Evolutionary conservation across 2,797 vertebrate species (phyloP).

Genomic region (Acanthurus tractus): DNA sequence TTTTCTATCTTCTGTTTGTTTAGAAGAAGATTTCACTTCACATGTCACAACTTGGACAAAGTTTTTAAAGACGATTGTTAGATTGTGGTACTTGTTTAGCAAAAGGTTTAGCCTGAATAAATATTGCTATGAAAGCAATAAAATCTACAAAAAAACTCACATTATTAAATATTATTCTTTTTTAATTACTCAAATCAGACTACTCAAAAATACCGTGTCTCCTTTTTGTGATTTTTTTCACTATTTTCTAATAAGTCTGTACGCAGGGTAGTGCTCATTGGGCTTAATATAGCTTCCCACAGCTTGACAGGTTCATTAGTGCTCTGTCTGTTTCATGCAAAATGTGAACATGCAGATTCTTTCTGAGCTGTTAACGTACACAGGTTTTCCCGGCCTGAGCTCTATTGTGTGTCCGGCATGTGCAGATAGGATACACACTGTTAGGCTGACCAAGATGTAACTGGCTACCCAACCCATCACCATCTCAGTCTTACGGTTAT

Average conservation of each 20-base stretch:
- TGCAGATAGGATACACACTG: not conserved
- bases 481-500: not conserved
- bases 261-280: not conserved
- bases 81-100: not conserved
- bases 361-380: not conserved
- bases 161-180: too few species aligned
- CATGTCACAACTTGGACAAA: too few species aligned
- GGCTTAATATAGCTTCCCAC: not conserved
- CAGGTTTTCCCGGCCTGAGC: not conserved
- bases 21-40: too few species aligned
- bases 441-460: not conserved
- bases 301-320: not conserved
- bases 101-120: not conserved
- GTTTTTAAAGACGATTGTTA: not conserved
- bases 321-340: not conserved
- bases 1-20: not conserved
- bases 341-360: not conserved
- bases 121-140: not conserved
- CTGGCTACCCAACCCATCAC: not conserved
- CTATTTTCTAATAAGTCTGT: too few species aligned
- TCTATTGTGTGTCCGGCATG: not conserved
- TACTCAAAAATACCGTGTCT: too few species aligned
- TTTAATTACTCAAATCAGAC: too few species aligned
- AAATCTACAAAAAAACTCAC: not conserved
- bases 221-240: too few species aligned